A percentile compares a stretch with the other conserved stretches of the same genome.
These are phyloP conservation scores for Adelphocoris suturalis DNA, from an alignment of 2,888 invertebrate genomes.

Conservation along the genomic window DNA sequence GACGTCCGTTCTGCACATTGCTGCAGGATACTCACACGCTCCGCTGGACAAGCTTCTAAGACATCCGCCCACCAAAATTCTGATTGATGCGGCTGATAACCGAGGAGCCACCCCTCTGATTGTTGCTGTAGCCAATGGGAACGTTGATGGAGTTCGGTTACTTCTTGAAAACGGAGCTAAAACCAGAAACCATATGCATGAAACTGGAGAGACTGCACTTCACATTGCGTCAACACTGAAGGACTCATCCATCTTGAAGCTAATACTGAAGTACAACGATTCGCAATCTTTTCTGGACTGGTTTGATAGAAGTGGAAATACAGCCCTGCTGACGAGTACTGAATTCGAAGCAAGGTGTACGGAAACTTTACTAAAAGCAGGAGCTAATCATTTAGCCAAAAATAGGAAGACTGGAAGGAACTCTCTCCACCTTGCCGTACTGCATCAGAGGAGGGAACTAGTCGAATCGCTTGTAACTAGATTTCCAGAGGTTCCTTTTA, in stretches of 20 bases:
- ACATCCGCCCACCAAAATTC: background rate
- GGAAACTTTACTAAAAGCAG: conserved; percentile 23
- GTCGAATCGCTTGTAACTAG: background rate
- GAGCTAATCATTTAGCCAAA: conserved; percentile 1
- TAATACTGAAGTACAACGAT: conserved; percentile 4
- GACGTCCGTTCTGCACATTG: conserved; percentile 24
- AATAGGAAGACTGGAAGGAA: conserved; percentile 17
- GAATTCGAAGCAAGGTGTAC: background rate
- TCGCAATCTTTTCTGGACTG: background rate
- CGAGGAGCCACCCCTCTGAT: conserved; percentile 54
- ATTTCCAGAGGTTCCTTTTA: conserved; percentile 9
- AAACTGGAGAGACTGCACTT: background rate
- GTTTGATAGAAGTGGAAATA: background rate
- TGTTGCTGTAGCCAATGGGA: background rate
- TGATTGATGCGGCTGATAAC: conserved; percentile 26
- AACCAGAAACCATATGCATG: background rate
- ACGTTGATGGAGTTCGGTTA: background rate
- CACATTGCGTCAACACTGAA: conserved; percentile 1
- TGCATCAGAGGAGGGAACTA: background rate
- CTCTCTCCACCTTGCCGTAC: conserved; percentile 5
- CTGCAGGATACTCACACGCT: background rate
- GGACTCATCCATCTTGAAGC: background rate
- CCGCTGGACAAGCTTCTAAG: background rate
- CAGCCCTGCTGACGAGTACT: background rate
- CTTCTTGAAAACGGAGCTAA: conserved; percentile 43